These are phyloP conservation scores for Prolemur simus DNA, from an alignment of 2,113 vertebrate genomes.

Conservation along the genomic window DNA sequence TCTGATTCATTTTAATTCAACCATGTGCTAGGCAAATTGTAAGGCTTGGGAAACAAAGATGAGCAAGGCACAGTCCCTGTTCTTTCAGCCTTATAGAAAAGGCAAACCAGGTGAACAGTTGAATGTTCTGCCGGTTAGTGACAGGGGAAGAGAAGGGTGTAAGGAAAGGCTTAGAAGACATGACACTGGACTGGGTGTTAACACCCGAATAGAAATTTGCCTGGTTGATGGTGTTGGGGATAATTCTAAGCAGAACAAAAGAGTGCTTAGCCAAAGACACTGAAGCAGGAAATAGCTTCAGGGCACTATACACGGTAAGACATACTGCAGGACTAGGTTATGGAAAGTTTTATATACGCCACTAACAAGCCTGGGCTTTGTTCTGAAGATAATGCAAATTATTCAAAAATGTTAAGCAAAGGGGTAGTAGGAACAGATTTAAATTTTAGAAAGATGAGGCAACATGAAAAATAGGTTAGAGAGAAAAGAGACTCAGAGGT, in stretches of 20 bases:
- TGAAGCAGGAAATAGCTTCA: neutral
- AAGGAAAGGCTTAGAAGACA: neutral
- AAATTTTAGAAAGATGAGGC: neutral
- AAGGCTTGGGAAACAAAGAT: neutral
- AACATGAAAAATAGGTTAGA: neutral
- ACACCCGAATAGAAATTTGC: neutral
- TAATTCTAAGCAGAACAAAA: neutral
- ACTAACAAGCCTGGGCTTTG: neutral
- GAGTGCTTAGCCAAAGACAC: neutral
- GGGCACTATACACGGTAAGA: neutral
- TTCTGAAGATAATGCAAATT: neutral
- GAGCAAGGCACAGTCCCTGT: neutral
- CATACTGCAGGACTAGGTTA: neutral
- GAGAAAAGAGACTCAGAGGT: neutral
- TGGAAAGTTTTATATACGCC: neutral
- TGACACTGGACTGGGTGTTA: neutral
- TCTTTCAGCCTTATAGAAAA: neutral
- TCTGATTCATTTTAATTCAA: neutral
- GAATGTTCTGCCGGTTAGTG: neutral
- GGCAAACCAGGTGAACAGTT: neutral
- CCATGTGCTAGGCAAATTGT: neutral
- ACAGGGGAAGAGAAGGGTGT: neutral
- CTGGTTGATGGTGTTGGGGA: neutral
- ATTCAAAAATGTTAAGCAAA: neutral
- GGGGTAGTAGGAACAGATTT: neutral